Conservation (phyloP, 2,113 vertebrate species). For the Corynorhinus townsendii region DNA sequence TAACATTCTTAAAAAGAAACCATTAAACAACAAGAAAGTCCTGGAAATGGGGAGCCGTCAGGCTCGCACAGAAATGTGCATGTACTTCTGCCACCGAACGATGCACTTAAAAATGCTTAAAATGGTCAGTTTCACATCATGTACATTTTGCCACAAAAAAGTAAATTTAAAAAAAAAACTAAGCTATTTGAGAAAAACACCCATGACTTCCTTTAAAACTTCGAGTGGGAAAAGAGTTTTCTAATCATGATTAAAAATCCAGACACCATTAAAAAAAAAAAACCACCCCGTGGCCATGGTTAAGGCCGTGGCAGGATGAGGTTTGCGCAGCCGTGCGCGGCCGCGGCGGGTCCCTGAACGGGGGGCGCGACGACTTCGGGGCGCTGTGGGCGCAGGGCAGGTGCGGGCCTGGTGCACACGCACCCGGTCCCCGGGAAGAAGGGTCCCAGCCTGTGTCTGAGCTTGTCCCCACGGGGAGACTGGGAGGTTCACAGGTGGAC, state of each 20-base stretch:
- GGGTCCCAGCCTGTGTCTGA: too few relatives aligned
- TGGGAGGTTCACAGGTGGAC: too few relatives aligned
- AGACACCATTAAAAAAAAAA: background rate
- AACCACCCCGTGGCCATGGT: rapidly evolving
- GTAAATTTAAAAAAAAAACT: background rate
- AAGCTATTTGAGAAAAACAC: background rate
- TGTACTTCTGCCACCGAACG: background rate
- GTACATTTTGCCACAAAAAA: background rate
- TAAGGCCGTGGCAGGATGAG: background rate
- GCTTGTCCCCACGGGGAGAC: background rate
- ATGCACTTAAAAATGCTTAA: background rate
- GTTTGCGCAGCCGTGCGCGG: background rate
- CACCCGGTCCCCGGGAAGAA: too few relatives aligned
- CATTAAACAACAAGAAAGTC: background rate
- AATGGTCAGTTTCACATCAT: background rate
- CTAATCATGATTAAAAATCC: background rate
- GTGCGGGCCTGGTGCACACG: too few relatives aligned
- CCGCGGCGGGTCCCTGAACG: background rate
- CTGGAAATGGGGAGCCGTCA: background rate
- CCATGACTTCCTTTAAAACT: background rate
- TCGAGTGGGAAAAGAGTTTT: background rate
- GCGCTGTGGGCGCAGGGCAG: background rate
- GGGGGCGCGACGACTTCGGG: background rate
- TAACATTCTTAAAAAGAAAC: background rate
- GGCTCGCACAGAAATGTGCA: background rate